These are phyloP conservation scores for Tachypleus tridentatus DNA, from an alignment of 1,140 invertebrate genomes.

Conservation along the genomic window DNA sequence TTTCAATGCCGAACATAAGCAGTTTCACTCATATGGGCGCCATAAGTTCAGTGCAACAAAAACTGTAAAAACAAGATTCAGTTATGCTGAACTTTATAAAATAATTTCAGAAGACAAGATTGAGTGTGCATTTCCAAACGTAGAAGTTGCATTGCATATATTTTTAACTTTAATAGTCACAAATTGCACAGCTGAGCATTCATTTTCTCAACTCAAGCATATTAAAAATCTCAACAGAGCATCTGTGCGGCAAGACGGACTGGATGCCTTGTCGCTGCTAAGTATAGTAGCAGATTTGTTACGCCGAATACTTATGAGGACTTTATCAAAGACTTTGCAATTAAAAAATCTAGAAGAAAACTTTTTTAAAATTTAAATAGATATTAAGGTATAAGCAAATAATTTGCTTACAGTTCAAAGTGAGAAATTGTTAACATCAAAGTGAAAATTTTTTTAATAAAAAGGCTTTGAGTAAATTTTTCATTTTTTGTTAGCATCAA, in stretches of 20 bases:
- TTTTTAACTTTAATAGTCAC: conserved; percentile 11
- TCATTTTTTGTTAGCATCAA: no score
- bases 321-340: conserved; percentile 2
- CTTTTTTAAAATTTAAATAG: no score
- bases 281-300: conserved; percentile 7
- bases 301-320: not conserved
- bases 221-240: conserved; percentile 11
- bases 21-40: conserved; percentile 7
- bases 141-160: conserved; percentile 13
- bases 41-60: conserved; percentile 20
- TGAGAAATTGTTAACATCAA: no score
- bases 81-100: conserved; percentile 12
- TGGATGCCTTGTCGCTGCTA: not conserved
- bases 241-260: conserved; percentile 6
- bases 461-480: no score
- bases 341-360: not conserved
- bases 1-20: no score
- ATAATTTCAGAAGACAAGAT: conserved; percentile 11
- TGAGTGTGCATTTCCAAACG: conserved; percentile 15
- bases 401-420: no score
- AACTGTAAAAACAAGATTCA: conserved; percentile 12
- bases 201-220: conserved; percentile 12
- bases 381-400: no score
- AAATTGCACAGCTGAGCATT: conserved; percentile 14
- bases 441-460: no score